A percentile compares a stretch with the other conserved stretches of the same genome.
phyloP scores from a whole-genome alignment of 2,113 vertebrate genomes.

The Numenius arquata region DNA sequence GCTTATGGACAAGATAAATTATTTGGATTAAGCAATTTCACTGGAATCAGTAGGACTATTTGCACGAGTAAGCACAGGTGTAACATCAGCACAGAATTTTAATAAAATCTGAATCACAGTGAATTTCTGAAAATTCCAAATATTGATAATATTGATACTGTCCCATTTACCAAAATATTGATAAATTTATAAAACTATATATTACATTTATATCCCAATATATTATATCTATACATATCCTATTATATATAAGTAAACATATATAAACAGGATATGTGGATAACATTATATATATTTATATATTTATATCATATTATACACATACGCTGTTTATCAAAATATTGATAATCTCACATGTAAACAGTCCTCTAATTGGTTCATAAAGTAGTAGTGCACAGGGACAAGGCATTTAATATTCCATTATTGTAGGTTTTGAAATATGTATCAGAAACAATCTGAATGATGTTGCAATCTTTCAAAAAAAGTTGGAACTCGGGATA shows the following conservation, averaged over 20 bases:
- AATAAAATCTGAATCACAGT: background rate
- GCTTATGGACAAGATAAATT: background rate
- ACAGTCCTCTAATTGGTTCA: background rate
- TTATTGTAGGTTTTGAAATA: background rate
- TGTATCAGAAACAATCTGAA: background rate
- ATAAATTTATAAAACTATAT: background rate
- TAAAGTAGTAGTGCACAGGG: background rate
- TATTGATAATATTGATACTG: background rate
- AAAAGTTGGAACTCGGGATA: background rate
- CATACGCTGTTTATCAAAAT: background rate
- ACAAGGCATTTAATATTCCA: background rate
- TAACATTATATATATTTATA: background rate
- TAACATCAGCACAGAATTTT: background rate
- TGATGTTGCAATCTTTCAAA: background rate
- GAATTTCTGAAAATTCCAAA: background rate
- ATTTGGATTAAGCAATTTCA: background rate
- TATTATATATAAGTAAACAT: background rate
- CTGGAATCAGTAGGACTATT: background rate
- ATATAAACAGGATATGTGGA: background rate
- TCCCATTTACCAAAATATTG: background rate
- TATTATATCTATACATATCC: background rate
- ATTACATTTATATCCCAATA: background rate
- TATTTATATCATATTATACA: background rate
- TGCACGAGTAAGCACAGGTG: background rate
- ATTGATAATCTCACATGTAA: background rate